Percentiles rank a stretch among this genome's conserved stretches.
Evolutionary conservation across 2,888 invertebrate genomes (phyloP).

Genomic region (Aelia acuminata): DNA sequence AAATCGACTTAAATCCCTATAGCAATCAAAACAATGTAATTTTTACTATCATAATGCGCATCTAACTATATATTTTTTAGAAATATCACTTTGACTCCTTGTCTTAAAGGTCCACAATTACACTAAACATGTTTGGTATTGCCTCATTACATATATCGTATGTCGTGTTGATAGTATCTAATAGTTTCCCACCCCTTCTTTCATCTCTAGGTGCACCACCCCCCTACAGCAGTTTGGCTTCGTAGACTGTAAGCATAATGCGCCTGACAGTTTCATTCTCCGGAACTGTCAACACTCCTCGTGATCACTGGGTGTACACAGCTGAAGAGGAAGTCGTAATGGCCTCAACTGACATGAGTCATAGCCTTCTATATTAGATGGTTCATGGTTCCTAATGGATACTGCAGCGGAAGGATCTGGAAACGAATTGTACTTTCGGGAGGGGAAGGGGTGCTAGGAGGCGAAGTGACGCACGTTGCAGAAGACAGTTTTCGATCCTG

Average conservation of each 20-base stretch:
- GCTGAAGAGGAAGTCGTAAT: slow-evolving; percentile 18
- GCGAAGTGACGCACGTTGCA: background rate
- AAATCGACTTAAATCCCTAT: too few species aligned
- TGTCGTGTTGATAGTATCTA: too few species aligned
- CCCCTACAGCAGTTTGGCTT: too few species aligned
- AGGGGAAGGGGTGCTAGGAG: background rate
- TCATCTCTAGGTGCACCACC: too few species aligned
- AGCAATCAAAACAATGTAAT: too few species aligned
- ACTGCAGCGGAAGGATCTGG: slow-evolving; percentile 20
- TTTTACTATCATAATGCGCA: too few species aligned
- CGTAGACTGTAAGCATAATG: background rate
- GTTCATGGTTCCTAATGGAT: background rate
- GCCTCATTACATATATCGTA: too few species aligned
- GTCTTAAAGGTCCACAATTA: too few species aligned
- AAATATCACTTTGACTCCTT: too few species aligned
- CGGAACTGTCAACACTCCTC: background rate
- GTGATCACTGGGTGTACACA: background rate
- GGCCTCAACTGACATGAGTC: slow-evolving; percentile 27
- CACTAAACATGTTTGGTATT: too few species aligned
- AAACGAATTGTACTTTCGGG: background rate
- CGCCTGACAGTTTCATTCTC: background rate
- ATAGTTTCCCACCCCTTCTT: too few species aligned
- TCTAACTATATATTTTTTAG: too few species aligned
- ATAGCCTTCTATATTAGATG: slow-evolving; percentile 12
- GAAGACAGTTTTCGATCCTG: background rate